Evolutionary conservation across 2,113 vertebrate genomes (phyloP).

Genomic region (Azemiops feae): DNA sequence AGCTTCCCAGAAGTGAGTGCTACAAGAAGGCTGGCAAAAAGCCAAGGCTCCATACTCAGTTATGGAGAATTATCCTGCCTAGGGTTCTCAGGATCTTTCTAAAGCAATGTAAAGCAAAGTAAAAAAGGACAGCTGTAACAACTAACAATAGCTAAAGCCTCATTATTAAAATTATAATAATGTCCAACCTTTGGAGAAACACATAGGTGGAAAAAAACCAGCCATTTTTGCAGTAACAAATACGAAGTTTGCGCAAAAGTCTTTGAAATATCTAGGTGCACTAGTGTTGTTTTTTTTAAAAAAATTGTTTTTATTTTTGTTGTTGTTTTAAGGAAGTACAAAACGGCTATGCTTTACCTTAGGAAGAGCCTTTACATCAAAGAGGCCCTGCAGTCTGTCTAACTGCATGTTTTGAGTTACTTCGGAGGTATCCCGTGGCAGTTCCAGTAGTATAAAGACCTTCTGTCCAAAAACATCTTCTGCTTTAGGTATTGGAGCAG

Average conservation of each 20-base stretch:
- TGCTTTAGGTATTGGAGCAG: not conserved
- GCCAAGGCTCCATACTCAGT: not conserved
- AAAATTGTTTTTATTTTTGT: not conserved
- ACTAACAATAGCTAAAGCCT: not conserved
- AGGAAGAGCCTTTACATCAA: not conserved
- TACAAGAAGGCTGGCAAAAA: not conserved
- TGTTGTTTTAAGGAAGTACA: not conserved
- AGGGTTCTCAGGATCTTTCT: not conserved
- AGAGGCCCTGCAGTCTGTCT: not conserved
- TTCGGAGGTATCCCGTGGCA: not conserved
- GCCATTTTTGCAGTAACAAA: not conserved
- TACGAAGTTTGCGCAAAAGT: not conserved
- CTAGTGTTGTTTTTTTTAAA: not conserved
- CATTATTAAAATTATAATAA: not conserved
- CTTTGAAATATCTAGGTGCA: not conserved
- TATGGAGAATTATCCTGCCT: not conserved
- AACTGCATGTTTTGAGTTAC: not conserved
- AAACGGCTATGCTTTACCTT: not conserved
- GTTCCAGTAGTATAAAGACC: not conserved
- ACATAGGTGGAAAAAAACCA: not conserved
- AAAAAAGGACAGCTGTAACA: not conserved
- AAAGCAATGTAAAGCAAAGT: not conserved
- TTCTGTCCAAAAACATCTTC: not conserved
- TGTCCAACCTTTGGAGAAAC: not conserved
- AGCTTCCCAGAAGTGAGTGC: not conserved